phyloP scores from a whole-genome alignment of 2,113 vertebrate genomes.

The Datnioides undecimradiatus region DNA sequence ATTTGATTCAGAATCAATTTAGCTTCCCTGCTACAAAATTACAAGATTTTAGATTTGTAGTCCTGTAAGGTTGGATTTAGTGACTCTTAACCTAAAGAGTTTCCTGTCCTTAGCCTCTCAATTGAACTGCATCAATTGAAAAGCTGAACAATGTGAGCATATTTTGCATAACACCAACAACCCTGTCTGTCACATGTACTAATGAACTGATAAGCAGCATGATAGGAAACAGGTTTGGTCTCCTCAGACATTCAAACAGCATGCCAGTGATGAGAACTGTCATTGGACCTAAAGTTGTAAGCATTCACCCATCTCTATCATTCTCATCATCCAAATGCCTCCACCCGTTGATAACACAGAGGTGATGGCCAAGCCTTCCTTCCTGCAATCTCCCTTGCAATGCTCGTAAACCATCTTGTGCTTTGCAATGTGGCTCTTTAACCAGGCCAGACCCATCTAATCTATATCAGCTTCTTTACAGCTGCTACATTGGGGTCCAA shows the following conservation, averaged over 20 bases:
- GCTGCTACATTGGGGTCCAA: conserved; percentile 4
- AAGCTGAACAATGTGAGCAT: conserved; percentile 7
- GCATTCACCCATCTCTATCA: conserved; percentile 14
- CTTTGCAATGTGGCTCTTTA: conserved; percentile 38
- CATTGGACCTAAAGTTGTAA: not conserved
- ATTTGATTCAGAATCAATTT: not conserved
- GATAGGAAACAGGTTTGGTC: conserved; percentile 60
- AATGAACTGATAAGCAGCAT: conserved; percentile 50
- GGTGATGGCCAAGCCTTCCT: not conserved
- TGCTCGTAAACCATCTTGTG: conserved; percentile 22
- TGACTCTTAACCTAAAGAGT: not conserved
- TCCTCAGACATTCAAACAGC: conserved; percentile 21
- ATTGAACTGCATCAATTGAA: not conserved
- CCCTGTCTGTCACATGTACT: conserved; percentile 24
- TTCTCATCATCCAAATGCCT: conserved; percentile 31
- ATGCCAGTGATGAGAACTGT: not conserved
- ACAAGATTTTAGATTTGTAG: not conserved
- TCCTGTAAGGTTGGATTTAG: not conserved
- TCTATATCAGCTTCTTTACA: conserved; percentile 61
- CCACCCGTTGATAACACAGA: not conserved
- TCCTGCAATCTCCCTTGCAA: not conserved
- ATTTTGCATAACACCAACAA: conserved; percentile 38
- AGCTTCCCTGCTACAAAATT: not conserved
- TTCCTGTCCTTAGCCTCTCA: conserved; percentile 23
- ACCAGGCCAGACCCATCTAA: conserved; percentile 12